phyloP scores from a whole-genome alignment of 2,113 vertebrate species.

The Morone saxatilis region DNA sequence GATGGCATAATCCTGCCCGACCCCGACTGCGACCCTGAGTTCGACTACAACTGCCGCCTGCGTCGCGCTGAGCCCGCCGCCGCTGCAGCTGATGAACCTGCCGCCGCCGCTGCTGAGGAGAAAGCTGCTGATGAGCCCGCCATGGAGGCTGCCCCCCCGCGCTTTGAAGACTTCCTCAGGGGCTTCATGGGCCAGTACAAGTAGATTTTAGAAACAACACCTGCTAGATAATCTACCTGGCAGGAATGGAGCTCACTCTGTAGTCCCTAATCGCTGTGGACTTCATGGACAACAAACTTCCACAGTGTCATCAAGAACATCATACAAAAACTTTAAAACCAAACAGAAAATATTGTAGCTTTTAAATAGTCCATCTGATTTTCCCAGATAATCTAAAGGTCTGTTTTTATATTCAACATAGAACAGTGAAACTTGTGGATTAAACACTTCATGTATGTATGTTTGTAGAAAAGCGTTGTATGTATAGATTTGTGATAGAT shows the following conservation, averaged over 20 bases:
- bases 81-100: conserved; percentile 45
- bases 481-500: conserved; percentile 75
- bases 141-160: conserved; percentile 36
- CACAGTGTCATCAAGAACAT: neutral
- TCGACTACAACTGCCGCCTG: conserved; percentile 85
- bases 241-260: conserved; percentile 4
- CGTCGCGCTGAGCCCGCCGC: conserved; percentile 58
- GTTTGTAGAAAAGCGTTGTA: conserved; percentile 62
- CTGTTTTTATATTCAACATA: conserved; percentile 23
- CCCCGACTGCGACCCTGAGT: conserved; percentile 85
- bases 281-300: conserved; percentile 27
- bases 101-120: conserved; percentile 38
- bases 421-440: conserved; percentile 52
- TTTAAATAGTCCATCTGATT: conserved; percentile 23
- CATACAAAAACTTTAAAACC: conserved; percentile 11
- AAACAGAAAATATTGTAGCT: conserved; percentile 21
- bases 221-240: neutral
- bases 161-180: conserved; percentile 81
- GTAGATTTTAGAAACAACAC: conserved; percentile 58
- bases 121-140: conserved; percentile 40
- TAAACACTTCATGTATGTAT: conserved; percentile 54
- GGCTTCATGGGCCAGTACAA: conserved; percentile 72
- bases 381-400: conserved; percentile 40
- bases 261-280: conserved; percentile 5
- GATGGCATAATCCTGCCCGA: conserved; percentile 80